Evolutionary conservation across 1,140 invertebrate species (phyloP).

Genomic region (Drosophila pectinifera): DNA sequence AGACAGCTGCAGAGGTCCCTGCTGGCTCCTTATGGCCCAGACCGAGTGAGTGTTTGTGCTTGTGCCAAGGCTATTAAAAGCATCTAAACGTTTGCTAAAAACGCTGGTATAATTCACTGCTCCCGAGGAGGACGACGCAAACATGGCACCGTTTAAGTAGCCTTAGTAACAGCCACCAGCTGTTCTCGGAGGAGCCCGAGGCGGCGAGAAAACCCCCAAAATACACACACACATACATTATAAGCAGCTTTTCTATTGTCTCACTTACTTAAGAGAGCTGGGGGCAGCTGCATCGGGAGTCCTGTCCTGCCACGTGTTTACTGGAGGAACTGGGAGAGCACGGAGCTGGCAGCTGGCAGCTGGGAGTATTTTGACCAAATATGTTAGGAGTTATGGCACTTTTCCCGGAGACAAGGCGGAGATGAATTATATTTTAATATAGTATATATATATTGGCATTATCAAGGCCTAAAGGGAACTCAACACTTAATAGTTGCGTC

Average conservation of each 20-base stretch:
- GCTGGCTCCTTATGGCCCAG: constrained; percentile 15
- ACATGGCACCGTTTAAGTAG: constrained; percentile 45
- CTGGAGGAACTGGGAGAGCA: not conserved
- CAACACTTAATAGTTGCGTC: no score
- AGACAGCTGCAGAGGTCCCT: constrained; percentile 48
- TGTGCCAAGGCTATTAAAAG: constrained; percentile 72
- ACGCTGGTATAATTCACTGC: constrained; percentile 70
- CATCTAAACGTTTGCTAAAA: constrained; percentile 79
- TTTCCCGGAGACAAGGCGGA: no score
- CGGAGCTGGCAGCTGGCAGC: not conserved
- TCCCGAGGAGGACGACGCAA: constrained; percentile 10
- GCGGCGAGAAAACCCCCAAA: constrained; percentile 20
- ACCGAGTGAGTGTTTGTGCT: not conserved
- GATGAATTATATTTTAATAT: no score
- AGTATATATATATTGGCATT: no score
- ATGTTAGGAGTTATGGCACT: not conserved
- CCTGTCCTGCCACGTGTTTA: constrained; percentile 18
- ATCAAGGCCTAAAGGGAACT: no score
- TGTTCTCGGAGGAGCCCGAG: constrained; percentile 20
- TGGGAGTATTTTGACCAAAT: not conserved
- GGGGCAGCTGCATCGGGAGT: constrained; percentile 25
- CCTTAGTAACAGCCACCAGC: constrained; percentile 46
- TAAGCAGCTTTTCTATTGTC: constrained; percentile 50
- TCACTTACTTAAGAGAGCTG: constrained; percentile 41
- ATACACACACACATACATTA: constrained; percentile 21